These are phyloP conservation scores for Typhlichthys eigenmanni DNA, from an alignment of 2,797 vertebrate genomes.

Conservation along the genomic window DNA sequence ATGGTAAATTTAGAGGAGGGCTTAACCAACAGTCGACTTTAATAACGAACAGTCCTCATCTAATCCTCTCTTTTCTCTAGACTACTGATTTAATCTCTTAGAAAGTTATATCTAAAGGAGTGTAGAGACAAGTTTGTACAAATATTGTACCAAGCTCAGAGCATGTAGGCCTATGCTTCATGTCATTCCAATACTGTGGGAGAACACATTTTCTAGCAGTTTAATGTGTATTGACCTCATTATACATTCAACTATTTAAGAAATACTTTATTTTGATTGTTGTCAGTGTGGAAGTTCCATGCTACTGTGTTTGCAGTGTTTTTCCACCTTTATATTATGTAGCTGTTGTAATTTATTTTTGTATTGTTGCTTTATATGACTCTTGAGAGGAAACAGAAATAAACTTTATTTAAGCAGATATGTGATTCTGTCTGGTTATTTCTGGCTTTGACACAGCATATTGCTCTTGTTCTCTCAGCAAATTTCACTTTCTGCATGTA, in stretches of 20 bases:
- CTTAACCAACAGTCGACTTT: neutral
- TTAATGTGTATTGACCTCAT: no score
- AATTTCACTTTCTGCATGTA: no score
- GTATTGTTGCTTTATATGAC: conserved; percentile 41
- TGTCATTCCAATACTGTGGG: no score
- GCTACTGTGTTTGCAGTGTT: conserved; percentile 2
- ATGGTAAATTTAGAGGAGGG: no score
- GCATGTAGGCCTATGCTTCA: no score
- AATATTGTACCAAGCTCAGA: neutral
- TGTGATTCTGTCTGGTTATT: neutral
- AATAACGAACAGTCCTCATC: neutral
- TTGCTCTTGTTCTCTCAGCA: no score
- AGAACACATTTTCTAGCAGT: neutral
- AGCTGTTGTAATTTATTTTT: conserved; percentile 75
- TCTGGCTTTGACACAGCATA: neutral
- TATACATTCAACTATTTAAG: conserved; percentile 47
- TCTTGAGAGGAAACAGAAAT: conserved; percentile 41
- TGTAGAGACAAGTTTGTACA: neutral
- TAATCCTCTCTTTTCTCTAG: neutral
- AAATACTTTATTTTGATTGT: conserved; percentile 59
- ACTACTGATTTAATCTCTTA: neutral
- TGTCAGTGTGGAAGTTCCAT: neutral
- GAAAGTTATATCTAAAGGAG: neutral
- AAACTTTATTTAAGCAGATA: conserved; percentile 56
- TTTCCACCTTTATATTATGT: conserved; percentile 32